Conservation (phyloP, 1,140 invertebrate genomes). For the Hypsibius dujardini region DNA sequence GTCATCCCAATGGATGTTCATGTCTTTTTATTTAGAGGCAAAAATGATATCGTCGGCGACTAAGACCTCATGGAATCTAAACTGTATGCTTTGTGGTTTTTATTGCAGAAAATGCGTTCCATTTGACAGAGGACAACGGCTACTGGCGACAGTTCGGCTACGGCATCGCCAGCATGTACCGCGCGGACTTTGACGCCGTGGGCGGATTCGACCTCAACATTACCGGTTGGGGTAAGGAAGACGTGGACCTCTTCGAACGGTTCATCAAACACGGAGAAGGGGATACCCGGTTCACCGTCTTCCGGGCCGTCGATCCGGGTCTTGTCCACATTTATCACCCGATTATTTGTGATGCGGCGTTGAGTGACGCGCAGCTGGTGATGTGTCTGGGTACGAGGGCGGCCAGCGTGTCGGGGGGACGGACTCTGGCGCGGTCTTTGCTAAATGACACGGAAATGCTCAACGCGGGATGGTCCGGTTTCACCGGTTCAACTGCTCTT, state of each 20-base stretch:
- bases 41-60: no score
- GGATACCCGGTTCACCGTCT: constrained; percentile 40
- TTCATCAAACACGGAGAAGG: no score
- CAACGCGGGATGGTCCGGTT: no score
- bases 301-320: constrained; percentile 62
- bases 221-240: constrained; percentile 74
- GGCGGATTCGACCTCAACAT: constrained; percentile 85
- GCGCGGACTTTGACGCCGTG: constrained; percentile 54
- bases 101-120: no score
- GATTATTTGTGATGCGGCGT: constrained; percentile 59
- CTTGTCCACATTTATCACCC: constrained; percentile 82
- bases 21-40: no score
- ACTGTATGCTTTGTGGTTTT: no score
- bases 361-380: constrained; percentile 54
- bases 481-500: no score
- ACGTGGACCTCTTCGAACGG: no score
- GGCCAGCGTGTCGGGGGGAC: constrained; percentile 30
- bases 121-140: no score
- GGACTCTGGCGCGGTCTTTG: constrained; percentile 28
- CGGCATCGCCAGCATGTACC: constrained; percentile 73
- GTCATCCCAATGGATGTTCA: no score
- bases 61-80: no score
- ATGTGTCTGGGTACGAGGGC: constrained; percentile 69
- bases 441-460: constrained; percentile 25
- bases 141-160: no score